These are phyloP conservation scores for Globodera rostochiensis DNA, from an alignment of 1,140 invertebrate species.

Conservation along the genomic window DNA sequence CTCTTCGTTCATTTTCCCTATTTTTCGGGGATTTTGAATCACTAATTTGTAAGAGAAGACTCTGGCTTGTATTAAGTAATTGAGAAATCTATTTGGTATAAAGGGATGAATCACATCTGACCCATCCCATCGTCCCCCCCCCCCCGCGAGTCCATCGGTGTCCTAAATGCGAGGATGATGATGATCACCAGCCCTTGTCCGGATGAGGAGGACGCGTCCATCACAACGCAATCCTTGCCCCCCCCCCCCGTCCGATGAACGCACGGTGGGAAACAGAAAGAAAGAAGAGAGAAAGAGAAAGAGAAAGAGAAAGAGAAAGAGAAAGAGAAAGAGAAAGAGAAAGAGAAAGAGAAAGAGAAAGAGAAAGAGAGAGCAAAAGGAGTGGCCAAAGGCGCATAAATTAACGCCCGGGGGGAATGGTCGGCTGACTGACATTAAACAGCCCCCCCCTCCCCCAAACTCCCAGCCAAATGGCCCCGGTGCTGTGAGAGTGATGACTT, in stretches of 20 bases:
- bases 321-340: neutral
- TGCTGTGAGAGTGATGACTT: neutral
- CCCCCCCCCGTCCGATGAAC: too few relatives aligned
- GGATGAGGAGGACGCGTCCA: neutral
- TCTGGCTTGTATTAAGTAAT: too few relatives aligned
- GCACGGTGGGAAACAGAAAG: neutral
- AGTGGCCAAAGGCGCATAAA: neutral
- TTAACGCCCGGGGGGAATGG: neutral
- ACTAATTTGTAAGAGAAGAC: too few relatives aligned
- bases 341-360: neutral
- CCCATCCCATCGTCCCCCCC: neutral
- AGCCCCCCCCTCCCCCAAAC: neutral
- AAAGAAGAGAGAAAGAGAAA: neutral
- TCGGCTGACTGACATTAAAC: slow-evolving; percentile 2
- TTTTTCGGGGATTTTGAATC: too few relatives aligned
- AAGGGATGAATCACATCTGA: too few relatives aligned
- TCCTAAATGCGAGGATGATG: neutral
- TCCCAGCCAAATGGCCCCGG: neutral
- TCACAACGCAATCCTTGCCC: neutral
- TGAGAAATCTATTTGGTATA: too few relatives aligned
- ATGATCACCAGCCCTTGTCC: neutral
- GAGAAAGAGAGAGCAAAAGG: neutral
- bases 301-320: neutral
- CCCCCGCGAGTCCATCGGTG: neutral
- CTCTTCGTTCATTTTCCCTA: too few relatives aligned